Percentiles rank a stretch among this genome's conserved stretches.
phyloP scores from a whole-genome alignment of 2,113 vertebrate genomes.

The Halcyon malimbica region DNA sequence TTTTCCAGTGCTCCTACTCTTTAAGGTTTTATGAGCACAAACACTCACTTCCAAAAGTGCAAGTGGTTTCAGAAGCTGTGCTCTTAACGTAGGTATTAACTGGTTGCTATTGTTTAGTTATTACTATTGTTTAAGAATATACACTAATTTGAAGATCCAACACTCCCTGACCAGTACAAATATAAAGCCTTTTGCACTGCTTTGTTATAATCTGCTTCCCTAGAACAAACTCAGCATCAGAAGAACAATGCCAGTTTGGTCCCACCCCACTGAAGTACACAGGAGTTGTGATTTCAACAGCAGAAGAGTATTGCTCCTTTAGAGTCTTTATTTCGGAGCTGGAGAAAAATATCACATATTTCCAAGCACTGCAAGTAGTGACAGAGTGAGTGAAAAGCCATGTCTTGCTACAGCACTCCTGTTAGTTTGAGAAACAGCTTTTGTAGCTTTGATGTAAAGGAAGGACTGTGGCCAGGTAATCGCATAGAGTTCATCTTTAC shows the following conservation, averaged over 20 bases:
- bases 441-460: neutral
- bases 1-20: constrained; percentile 30
- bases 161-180: neutral
- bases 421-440: neutral
- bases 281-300: neutral
- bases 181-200: neutral
- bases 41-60: constrained; percentile 11
- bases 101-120: neutral
- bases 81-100: neutral
- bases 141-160: neutral
- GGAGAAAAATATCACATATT: neutral
- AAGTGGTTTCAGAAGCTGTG: neutral
- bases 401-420: neutral
- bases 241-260: neutral
- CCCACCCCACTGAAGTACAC: neutral
- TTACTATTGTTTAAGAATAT: neutral
- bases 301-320: neutral
- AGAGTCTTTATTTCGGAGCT: neutral
- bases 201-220: neutral
- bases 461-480: neutral
- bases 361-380: neutral
- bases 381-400: neutral
- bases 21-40: neutral
- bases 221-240: neutral
- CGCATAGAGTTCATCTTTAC: neutral